Base-by-base conservation (phyloP, 2,888 invertebrate species). In the Erynnis tages region DNA sequence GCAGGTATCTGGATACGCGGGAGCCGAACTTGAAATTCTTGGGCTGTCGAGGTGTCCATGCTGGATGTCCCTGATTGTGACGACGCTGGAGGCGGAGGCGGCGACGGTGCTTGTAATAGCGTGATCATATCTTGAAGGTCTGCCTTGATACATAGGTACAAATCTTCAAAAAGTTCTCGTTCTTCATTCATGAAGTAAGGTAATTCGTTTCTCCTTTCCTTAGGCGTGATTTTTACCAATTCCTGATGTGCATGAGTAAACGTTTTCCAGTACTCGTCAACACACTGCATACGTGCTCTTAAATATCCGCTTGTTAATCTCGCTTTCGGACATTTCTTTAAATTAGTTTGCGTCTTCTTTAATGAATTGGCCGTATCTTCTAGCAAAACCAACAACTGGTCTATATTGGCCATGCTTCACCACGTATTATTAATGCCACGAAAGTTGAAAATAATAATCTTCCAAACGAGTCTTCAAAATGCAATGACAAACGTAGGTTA, bases 181-280 rank as follows among this genome's bases (percentile, higher is more conserved):
- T 45, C 45, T 1, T 45, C 34, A 8, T 45, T 45, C 8, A 30
- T 8, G 7, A 45, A 45, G 10, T 45, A 45, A 1, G 29, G 2
- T 1, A n/a, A 30, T 1, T 43, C 30, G 1, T 30, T 29, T 30
- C 27, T 29, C 11, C 10, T 43, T 25, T 29, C 43, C 17, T 7
- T 8, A 1, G 30, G 43, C 3, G 30, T 43, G 2, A 17, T 19
- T 43, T 43, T 29, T 2, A 43, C 10, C 5, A 43, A 13, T 19
- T 43, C 43, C 10, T 25, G 17, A 19, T 43, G 43, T 43, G 30
- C 16, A n/a, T 2, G n/a, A 4, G 30, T 25, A 19, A 43, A 43
- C 7, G 19, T 30, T 19, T 16, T 30, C 43, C 43, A 43, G 10
- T 29, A 30, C 2, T 43, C 43, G 1, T 43, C 43, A 1, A 30